Base-by-base conservation (phyloP, 2,113 vertebrate species). In the Caranx melampygus region DNA sequence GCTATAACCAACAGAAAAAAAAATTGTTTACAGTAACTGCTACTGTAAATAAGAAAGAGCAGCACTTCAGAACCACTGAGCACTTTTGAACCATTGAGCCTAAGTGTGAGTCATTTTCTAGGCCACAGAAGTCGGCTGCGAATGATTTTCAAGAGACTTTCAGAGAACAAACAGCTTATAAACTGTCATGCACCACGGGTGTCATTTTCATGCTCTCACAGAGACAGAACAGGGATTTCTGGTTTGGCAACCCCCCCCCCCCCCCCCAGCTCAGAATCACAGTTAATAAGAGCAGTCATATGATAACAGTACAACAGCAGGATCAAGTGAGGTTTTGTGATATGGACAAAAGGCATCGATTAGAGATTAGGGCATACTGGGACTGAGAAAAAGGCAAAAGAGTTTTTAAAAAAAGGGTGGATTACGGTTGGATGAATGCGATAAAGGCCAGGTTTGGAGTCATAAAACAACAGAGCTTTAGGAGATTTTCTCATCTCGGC, bases 161-260 rank as follows among this genome's bases (percentile, higher is more conserved):
- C 57, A 66, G 59, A 65, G 71, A 85, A 88, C 58, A 87, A 89
- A 62, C 78, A 91, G 89, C 92, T 91, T 89, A 89, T 90, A 62
- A 70, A 82, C 79, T 57, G 67, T 83, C 75, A 79, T 47, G 35
- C 83, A 85, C n/a, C 0, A 0, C 69, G 34, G 45, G 78, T 79
- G 83, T 83, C 6, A 7, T 67, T 85, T 84, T 70, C 78, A 63
- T 35, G 65, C 63, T 70, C 66, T 55, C 26, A 3, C 45, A 67
- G 72, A 77, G 45, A 79, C 74, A 67, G 60, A 91, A 86, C 83
- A 64, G 65, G 86, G 81, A 88, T 84, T 87, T 85, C 79, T 82
- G 81, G 87, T 88, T 90, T 88, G 84, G 82, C 80, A 80, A 81
- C 65, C 55, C 31, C 61, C 40, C 51, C n/a, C 40, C 51, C n/a